Conservation (phyloP, 92 coral and sea anemone genomes). For the Pocillopora grandis region DNA sequence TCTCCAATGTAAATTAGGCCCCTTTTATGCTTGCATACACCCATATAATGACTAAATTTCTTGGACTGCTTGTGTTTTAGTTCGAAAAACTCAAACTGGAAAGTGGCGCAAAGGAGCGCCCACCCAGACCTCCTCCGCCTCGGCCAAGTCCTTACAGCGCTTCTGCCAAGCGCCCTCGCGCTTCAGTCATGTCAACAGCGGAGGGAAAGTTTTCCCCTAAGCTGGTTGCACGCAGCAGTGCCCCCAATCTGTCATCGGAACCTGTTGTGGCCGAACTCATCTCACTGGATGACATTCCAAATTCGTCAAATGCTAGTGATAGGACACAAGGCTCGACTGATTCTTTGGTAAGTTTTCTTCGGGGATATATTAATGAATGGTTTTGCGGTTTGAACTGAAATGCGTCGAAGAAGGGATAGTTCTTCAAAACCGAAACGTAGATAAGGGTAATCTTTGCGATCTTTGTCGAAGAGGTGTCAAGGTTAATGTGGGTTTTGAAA, state of each 20-base stretch:
- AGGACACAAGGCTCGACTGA: neutral
- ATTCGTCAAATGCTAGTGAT: slow-evolving; percentile 5
- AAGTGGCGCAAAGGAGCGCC: slow-evolving; percentile 34
- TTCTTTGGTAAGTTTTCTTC: slow-evolving; percentile 4
- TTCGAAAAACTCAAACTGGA: slow-evolving; percentile 48
- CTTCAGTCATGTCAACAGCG: slow-evolving; percentile 64
- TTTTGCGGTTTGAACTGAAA: no score
- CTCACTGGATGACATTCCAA: slow-evolving; percentile 38
- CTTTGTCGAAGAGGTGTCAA: no score
- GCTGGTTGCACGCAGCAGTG: slow-evolving; percentile 55
- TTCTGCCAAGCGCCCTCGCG: slow-evolving; percentile 63
- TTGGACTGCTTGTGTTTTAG: neutral
- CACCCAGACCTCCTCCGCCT: slow-evolving; percentile 82
- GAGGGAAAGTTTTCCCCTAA: slow-evolving; percentile 30
- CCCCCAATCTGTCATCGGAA: slow-evolving; percentile 52
- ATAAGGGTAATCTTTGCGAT: no score
- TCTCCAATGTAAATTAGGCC: no score
- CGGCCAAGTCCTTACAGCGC: slow-evolving; percentile 62
- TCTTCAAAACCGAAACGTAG: no score
- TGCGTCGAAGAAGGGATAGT: no score
- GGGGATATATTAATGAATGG: no score
- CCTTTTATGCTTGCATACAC: neutral
- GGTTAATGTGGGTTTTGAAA: no score
- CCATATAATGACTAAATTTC: neutral
- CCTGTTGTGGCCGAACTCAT: slow-evolving; percentile 47